Conservation (phyloP, 2,113 vertebrate genomes). For the Neomonachus schauinslandi region DNA sequence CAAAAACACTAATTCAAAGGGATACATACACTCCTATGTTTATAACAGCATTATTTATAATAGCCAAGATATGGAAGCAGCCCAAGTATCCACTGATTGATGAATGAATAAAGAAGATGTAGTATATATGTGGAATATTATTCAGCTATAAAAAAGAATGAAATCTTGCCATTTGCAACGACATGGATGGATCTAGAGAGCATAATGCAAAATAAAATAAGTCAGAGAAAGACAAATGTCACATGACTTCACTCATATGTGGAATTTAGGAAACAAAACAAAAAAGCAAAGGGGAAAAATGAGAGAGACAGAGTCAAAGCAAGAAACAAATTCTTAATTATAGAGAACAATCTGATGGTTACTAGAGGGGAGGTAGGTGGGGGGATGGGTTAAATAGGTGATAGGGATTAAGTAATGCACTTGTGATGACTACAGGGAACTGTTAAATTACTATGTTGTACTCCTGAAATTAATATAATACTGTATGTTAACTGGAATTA, state of each 20-base stretch:
- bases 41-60: not conserved
- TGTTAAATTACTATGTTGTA: not conserved
- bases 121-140: not conserved
- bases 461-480: not conserved
- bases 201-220: not conserved
- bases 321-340: not conserved
- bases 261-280: not conserved
- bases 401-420: not conserved
- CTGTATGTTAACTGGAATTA: not conserved
- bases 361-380: not conserved
- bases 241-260: not conserved
- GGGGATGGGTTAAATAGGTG: not conserved
- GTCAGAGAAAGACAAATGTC: not conserved
- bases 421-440: not conserved
- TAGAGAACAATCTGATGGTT: not conserved
- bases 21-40: not conserved
- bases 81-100: not conserved
- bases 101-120: not conserved
- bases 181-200: not conserved
- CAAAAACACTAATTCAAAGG: not conserved
- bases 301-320: not conserved
- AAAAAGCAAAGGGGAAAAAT: not conserved
- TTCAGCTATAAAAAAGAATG: not conserved
- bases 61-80: not conserved
- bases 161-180: not conserved